Percentiles rank a stretch among this genome's conserved stretches.
Conservation (phyloP, 2,888 invertebrate species). For the Drepana falcataria region DNA sequence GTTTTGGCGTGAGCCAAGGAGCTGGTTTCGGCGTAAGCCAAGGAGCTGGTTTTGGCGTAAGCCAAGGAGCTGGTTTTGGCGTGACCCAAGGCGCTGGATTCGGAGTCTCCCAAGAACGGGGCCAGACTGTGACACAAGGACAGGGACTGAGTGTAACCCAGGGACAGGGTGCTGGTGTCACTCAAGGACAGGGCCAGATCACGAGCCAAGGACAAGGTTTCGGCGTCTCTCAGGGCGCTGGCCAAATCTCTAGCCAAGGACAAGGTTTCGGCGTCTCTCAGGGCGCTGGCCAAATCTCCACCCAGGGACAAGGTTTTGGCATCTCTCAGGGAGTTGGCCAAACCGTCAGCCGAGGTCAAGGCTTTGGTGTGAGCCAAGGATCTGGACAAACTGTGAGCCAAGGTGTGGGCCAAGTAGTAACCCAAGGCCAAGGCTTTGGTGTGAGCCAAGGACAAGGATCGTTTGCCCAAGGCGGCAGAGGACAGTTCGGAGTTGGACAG, state of each 20-base stretch:
- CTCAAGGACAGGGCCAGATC: slow-evolving; percentile 16
- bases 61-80: slow-evolving; percentile 13
- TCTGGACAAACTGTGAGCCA: slow-evolving; percentile 14
- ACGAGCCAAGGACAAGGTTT: slow-evolving; percentile 19
- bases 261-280: slow-evolving; percentile 12
- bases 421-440: slow-evolving; percentile 17
- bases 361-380: slow-evolving; percentile 10
- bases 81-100: slow-evolving; percentile 13
- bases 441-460: slow-evolving; percentile 31
- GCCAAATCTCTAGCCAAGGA: slow-evolving; percentile 21
- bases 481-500: slow-evolving; percentile 31
- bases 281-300: slow-evolving; percentile 8
- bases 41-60: slow-evolving; percentile 13
- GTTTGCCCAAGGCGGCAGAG: slow-evolving; percentile 26
- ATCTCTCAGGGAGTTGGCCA: slow-evolving; percentile 16
- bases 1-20: slow-evolving; percentile 12
- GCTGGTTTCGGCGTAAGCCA: slow-evolving; percentile 7
- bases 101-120: slow-evolving; percentile 7
- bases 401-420: slow-evolving; percentile 20
- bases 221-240: slow-evolving; percentile 8
- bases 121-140: slow-evolving; percentile 14
- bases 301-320: slow-evolving; percentile 15
- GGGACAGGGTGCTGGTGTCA: slow-evolving; percentile 19
- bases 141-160: slow-evolving; percentile 3
- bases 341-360: slow-evolving; percentile 6